Evolutionary conservation across 2,888 invertebrate species (phyloP).

Genomic region (Hypomecis punctinalis): DNA sequence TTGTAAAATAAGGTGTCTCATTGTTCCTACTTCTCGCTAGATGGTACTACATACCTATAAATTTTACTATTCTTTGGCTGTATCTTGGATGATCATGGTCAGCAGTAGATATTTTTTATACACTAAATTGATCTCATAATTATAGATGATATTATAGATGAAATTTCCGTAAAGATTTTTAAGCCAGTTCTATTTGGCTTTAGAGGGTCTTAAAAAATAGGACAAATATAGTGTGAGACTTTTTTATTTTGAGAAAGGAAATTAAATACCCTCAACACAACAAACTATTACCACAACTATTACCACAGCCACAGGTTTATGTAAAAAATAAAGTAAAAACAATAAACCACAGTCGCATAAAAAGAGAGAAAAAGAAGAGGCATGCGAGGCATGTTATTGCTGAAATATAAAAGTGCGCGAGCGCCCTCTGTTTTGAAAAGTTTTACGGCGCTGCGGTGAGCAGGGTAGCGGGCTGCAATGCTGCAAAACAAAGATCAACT

Average conservation of each 20-base stretch:
- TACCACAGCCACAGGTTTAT: not conserved
- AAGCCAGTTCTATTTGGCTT: too few species aligned
- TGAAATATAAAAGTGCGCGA: constrained; percentile 6
- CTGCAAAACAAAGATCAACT: constrained; percentile 31
- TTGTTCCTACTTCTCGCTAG: constrained; percentile 33
- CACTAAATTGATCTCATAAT: too few species aligned
- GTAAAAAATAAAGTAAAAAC: not conserved
- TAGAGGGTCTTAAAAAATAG: too few species aligned
- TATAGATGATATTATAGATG: too few species aligned
- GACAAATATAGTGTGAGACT: too few species aligned
- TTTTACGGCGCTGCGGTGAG: constrained; percentile 27
- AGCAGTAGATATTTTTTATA: too few species aligned
- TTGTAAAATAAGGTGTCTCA: not conserved
- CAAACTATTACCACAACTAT: not conserved
- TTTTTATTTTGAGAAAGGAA: too few species aligned
- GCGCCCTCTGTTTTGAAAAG: constrained; percentile 12
- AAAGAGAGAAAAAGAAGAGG: not conserved
- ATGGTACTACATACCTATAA: constrained; percentile 1
- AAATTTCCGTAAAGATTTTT: too few species aligned
- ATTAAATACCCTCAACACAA: too few species aligned
- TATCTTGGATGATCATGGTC: not conserved
- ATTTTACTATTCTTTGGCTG: not conserved
- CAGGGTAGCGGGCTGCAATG: constrained; percentile 23
- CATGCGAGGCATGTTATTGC: constrained; percentile 3
- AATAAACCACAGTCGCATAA: not conserved